Base-by-base conservation (phyloP, 2,888 invertebrate genomes). In the Thymelicus lineola region DNA sequence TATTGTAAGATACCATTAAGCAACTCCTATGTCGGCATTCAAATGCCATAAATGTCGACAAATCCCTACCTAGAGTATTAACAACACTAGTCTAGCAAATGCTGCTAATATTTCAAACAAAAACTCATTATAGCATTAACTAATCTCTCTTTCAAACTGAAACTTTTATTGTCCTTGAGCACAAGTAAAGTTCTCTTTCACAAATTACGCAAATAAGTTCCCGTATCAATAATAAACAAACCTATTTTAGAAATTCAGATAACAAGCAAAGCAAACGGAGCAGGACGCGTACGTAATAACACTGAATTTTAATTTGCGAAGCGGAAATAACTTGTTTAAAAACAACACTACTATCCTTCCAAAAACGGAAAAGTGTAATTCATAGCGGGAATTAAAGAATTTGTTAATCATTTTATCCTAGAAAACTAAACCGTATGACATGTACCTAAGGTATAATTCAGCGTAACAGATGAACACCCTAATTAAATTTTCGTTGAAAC, bases 271-370 rank as follows among this genome's bases (percentile, higher is more conserved):
- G 12, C 12, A 42, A 4, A 42, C 20, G 20, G 10, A 20, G 10
- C 20, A 15, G 10, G 20, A n/a, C 28, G 6, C 5, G 7, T 4
- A 10, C 15, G 28, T 57, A 62, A 68, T 58, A 58, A 55, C 57
- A 63, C 63, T 69, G 63, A 69, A 69, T 69, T 69, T 57, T 63
- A 69, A 69, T 69, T 69, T 69, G 57, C 58, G 69, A 69, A 69
- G 69, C 69, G 69, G 69, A 69, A 69, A 63, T 69, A 69, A 69
- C 69, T 63, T 63, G 63, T 69, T 69, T 69, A 69, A 69, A 62
- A 63, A 63, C 58, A 69, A 69, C 69, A 63, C 68, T 55, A 68
- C 68, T 68, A 62, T 68, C 62, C 38, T 50, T 58, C 48, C 63
- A 48, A 69, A 68, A 68, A 55, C 55, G 46, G 62, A 62, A 62